A percentile compares a stretch with the other conserved stretches of the same genome.
Evolutionary conservation across 92 coral and sea anemone species (phyloP).

Genomic region (Porites evermanni): DNA sequence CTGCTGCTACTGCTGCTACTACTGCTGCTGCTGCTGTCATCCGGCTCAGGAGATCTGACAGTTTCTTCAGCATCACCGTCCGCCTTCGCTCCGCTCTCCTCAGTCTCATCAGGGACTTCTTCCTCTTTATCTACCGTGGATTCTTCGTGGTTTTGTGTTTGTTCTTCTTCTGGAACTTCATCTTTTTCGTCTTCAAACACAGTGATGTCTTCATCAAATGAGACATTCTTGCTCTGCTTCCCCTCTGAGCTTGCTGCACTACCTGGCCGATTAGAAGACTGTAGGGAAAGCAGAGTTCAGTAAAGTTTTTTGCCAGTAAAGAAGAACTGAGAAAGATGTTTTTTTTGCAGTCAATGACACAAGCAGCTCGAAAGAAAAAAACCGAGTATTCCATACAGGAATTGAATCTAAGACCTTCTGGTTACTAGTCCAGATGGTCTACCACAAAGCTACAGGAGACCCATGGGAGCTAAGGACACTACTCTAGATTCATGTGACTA

Average conservation of each 20-base stretch:
- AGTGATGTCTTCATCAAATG: conserved; percentile 90
- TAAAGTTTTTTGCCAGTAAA: too few relatives aligned
- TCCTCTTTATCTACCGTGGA: conserved; percentile 21
- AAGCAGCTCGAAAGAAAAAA: too few relatives aligned
- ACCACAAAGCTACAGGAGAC: too few relatives aligned
- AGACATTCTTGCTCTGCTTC: conserved; percentile 76
- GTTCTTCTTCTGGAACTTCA: conserved; percentile 27
- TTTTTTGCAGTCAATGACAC: too few relatives aligned
- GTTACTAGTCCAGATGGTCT: too few relatives aligned
- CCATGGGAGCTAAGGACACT: too few relatives aligned
- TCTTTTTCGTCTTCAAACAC: conserved; percentile 74
- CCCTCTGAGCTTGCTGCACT: conserved; percentile 71
- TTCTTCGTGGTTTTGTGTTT: background rate
- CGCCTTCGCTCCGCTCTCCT: background rate
- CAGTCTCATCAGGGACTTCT: conserved; percentile 36
- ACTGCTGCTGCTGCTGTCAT: conserved; percentile 65
- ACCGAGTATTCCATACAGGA: too few relatives aligned
- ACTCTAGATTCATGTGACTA: too few relatives aligned
- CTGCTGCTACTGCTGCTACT: conserved; percentile 56
- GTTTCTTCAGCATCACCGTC: conserved; percentile 48
- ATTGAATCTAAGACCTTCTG: too few relatives aligned
- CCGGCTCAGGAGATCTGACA: conserved; percentile 59
- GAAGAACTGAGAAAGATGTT: too few relatives aligned
- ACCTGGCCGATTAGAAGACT: conserved; percentile 11
- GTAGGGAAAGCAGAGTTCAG: background rate